Evolutionary conservation across 2,888 invertebrate species (phyloP).

Genomic region (Hirtodrosophila duncani): DNA sequence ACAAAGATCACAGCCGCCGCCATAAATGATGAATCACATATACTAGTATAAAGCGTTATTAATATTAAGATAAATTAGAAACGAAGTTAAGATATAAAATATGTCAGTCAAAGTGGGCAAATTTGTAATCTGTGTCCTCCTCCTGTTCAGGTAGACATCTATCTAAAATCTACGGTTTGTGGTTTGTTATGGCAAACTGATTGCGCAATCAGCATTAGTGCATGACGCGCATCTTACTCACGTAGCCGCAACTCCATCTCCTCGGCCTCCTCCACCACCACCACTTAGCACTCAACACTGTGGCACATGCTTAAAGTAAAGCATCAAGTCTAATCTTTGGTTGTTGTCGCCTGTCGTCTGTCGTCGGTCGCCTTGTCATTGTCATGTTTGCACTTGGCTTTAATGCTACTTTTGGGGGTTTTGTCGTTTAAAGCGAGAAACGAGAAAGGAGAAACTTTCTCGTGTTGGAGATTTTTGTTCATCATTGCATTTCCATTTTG

Average conservation of each 20-base stretch:
- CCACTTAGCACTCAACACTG: too few relatives aligned
- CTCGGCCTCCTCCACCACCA: background rate
- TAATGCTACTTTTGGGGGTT: conserved; percentile 34
- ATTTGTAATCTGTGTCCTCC: too few relatives aligned
- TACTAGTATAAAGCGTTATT: too few relatives aligned
- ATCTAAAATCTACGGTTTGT: conserved; percentile 7
- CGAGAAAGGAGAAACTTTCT: conserved; percentile 15
- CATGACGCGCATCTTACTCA: conserved; percentile 32
- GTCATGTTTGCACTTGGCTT: conserved; percentile 64
- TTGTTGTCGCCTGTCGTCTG: conserved; percentile 39
- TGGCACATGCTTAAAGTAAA: conserved; percentile 39
- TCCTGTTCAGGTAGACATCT: conserved; percentile 23
- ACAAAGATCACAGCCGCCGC: too few relatives aligned
- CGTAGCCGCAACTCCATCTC: conserved; percentile 1
- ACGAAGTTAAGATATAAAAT: too few relatives aligned
- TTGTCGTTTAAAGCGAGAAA: conserved; percentile 13
- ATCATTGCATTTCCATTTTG: conserved; percentile 39
- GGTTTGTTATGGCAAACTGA: conserved; percentile 37
- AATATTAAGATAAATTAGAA: too few relatives aligned
- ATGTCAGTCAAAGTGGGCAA: too few relatives aligned
- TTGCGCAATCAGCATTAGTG: conserved; percentile 55
- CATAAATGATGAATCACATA: too few relatives aligned
- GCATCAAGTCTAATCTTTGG: conserved; percentile 57
- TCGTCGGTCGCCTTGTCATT: conserved; percentile 45
- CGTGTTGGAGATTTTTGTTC: conserved; percentile 3